Percentiles rank a stretch among this genome's conserved stretches.
Evolutionary conservation across 2,113 vertebrate genomes (phyloP).

Genomic region (Myotis davidii): DNA sequence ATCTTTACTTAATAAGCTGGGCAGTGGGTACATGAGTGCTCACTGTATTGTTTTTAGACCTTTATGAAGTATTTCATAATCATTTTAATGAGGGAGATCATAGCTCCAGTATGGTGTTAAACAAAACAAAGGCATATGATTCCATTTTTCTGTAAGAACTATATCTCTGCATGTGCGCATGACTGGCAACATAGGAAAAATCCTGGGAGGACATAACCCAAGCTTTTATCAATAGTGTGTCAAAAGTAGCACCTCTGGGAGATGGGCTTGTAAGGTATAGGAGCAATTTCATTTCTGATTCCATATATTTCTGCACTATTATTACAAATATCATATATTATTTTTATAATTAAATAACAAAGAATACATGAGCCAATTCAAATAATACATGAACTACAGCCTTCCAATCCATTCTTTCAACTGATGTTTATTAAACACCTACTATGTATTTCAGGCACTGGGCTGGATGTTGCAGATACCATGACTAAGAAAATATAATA

Average conservation of each 20-base stretch:
- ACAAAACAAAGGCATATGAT: not conserved
- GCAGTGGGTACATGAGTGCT: not conserved
- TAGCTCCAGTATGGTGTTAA: not conserved
- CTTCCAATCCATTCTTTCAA: not conserved
- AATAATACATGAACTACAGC: not conserved
- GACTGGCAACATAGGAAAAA: not conserved
- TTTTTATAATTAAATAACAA: not conserved
- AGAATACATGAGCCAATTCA: not conserved
- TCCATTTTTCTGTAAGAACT: not conserved
- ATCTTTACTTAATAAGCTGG: not conserved
- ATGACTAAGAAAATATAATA: not conserved
- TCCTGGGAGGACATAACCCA: not conserved
- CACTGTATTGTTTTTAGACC: not conserved
- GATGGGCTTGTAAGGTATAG: not conserved
- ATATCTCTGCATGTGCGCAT: not conserved
- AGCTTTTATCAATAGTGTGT: not conserved
- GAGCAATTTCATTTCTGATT: not conserved
- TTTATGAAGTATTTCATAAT: conserved; percentile 6
- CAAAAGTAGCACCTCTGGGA: not conserved
- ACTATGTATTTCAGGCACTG: not conserved
- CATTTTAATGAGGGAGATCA: not conserved
- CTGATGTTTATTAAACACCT: not conserved
- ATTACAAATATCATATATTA: not conserved
- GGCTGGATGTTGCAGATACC: not conserved
- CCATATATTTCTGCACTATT: not conserved